Percentiles rank a stretch among this genome's conserved stretches.
phyloP scores from a whole-genome alignment of 2,113 vertebrate species.

The Peucedramus taeniatus region DNA sequence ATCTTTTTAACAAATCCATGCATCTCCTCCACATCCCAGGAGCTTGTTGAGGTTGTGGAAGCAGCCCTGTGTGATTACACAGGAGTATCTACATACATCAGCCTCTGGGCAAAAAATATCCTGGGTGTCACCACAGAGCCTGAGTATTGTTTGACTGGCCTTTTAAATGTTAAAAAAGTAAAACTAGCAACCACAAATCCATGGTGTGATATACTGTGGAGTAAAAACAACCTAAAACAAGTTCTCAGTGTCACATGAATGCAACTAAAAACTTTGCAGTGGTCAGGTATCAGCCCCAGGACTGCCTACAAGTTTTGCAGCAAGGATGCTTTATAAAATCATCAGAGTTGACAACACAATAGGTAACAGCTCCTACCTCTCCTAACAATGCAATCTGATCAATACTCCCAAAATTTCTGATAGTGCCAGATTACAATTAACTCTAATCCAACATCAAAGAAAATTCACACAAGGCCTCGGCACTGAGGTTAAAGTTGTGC shows the following conservation, averaged over 20 bases:
- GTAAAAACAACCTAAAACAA: neutral
- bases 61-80: neutral
- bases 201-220: neutral
- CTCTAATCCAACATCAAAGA: neutral
- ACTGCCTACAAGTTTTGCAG: neutral
- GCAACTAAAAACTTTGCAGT: neutral
- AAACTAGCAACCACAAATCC: slow-evolving; percentile 24
- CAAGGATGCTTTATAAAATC: neutral
- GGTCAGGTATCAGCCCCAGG: neutral
- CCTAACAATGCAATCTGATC: slow-evolving; percentile 12
- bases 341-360: neutral
- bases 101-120: neutral
- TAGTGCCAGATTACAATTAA: neutral
- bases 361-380: neutral
- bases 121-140: neutral
- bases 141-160: neutral
- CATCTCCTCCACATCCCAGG: neutral
- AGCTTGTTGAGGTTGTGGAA: neutral
- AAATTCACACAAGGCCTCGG: neutral
- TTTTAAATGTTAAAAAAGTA: slow-evolving; percentile 23
- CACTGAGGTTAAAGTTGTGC: neutral
- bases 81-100: neutral
- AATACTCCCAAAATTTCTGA: neutral
- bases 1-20: neutral
- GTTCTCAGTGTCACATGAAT: neutral